Base-by-base conservation (phyloP, 2,888 invertebrate species). In the Aromia moschata region DNA sequence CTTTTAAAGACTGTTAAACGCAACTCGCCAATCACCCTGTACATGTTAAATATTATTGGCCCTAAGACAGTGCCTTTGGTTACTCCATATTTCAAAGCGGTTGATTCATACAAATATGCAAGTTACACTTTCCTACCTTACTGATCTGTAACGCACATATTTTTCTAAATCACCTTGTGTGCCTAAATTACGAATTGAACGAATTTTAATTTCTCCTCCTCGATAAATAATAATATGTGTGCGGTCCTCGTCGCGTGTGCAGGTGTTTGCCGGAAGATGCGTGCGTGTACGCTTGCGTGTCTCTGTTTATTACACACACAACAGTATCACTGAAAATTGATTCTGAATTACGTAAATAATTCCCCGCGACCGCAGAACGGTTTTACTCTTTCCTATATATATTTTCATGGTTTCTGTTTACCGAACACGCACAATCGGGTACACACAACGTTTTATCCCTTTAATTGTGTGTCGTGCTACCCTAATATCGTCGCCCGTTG, bases 271-370 rank as follows among this genome's bases (percentile, higher is more conserved):
- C 2, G 20, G 47, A 1, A 17, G 18, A 38, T 49, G 49, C 49
- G 49, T 49, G 49, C 18, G 47, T n/a, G n/a, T 37, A 7, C 36
- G 36, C 20, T 49, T 49, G 49, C 49, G 49, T 49, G 49, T 36
- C 30, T 49, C 20, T 30, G 49, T 49, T 25, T 38, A 47, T 49
- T 49, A 38, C n/a, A n/a, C n/a, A n/a, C n/a, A n/a, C 30, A 49
- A 49, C 49, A 62, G 61, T 61, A 69, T 64, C 65, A 64, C 60
- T 52, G 68, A 56, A 67, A 62, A 68, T 69, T 70, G 70, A 70
- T 69, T 70, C 58, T 55, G 63, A 66, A 69, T 69, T 66, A 68
- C 65, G 66, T 67, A 62, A 58, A 66, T 68, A 65, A 66, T 68
- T 66, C 65, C 65, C 62, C 46, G 15, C 40, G 60, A 65, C 57